Evolutionary conservation across 1,140 invertebrate species (phyloP), one percentile per base, ranked within the genome.

Genomic region (Wasmannia auropunctata): DNA sequence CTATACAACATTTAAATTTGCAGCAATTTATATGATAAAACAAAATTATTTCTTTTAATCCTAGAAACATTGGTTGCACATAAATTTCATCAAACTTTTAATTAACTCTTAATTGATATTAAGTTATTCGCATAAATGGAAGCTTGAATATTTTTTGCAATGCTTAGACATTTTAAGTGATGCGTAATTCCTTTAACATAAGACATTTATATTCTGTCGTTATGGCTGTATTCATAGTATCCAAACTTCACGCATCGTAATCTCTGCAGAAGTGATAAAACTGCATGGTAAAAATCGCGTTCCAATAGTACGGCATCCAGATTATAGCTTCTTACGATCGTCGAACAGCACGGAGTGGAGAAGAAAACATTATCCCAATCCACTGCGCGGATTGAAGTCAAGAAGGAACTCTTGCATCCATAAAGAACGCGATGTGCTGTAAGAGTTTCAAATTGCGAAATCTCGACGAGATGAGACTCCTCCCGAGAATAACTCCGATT

Each of bases 371-470:
- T 51, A 34, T 67, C 7, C 4, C 22, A 43, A 76, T 28, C 16
- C 6, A 46, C 40, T 43, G 14, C 76, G 31, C 49, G 0, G 11
- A 65, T 2, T 40, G 34, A 28, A 54, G 28, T 51, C 62, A 37
- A 49, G 22, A 34, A 69, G 62, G 16, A 25, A 58, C 25, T 67
- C 46, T 43, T 34, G 22, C 19, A 28, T 56, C 34, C 11, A 70
- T 70, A 70, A 72, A 70, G 34, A 81, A 69, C 34, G 54, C 67
- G 11, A 16, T 37, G 19, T 43, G 37, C 25, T 31, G 28, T 58
- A 58, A 72, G 79, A 72, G 46, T 72, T 58, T 43, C 51, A 43
- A 72, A 72, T 37, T 37, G 14, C 25, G 22, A 19, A 81, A 81
- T 58, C 34, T 72, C 37, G 37, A 72, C 58, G 37, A 58, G 22